phyloP scores from a whole-genome alignment of 2,113 vertebrate genomes.

The Pangasianodon hypophthalmus region DNA sequence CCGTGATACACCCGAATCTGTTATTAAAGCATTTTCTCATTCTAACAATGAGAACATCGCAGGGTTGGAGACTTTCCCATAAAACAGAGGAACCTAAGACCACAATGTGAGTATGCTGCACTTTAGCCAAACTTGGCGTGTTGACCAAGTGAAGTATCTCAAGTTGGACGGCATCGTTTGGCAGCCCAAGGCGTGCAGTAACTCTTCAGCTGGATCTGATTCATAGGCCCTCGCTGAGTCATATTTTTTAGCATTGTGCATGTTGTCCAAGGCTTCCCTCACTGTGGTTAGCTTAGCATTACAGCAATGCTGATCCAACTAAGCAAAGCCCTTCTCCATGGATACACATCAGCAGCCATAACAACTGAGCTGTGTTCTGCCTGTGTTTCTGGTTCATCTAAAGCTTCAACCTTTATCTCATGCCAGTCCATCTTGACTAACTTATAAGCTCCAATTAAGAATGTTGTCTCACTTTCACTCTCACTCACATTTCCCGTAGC shows the following conservation, averaged over 20 bases:
- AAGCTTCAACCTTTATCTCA: slow-evolving; percentile 4
- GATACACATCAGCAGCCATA: slow-evolving; percentile 29
- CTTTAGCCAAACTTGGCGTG: slow-evolving; percentile 37
- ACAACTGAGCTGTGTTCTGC: slow-evolving; percentile 7
- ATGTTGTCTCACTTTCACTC: not conserved
- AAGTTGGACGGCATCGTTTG: slow-evolving; percentile 40
- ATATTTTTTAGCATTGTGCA: slow-evolving; percentile 42
- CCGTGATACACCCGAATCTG: slow-evolving; percentile 24
- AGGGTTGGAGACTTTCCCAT: slow-evolving; percentile 33
- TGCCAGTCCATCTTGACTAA: slow-evolving; percentile 22
- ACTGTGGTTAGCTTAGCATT: slow-evolving; percentile 37
- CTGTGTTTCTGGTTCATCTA: slow-evolving; percentile 25
- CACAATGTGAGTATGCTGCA: slow-evolving; percentile 19
- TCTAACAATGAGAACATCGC: slow-evolving; percentile 40
- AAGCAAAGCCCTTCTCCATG: slow-evolving; percentile 36
- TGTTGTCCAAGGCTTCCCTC: slow-evolving; percentile 49
- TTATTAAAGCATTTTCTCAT: slow-evolving; percentile 39
- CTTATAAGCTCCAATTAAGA: not conserved
- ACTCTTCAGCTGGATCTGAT: slow-evolving; percentile 51
- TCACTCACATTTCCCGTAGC: slow-evolving; percentile 1
- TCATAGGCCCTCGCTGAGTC: slow-evolving; percentile 47
- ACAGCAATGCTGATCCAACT: slow-evolving; percentile 33
- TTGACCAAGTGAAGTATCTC: slow-evolving; percentile 43
- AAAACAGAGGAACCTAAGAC: slow-evolving; percentile 26
- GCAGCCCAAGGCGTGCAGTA: slow-evolving; percentile 41